These are phyloP conservation scores for Holcopasites calliopsidis DNA, from an alignment of 1,140 invertebrate genomes.

Conservation along the genomic window DNA sequence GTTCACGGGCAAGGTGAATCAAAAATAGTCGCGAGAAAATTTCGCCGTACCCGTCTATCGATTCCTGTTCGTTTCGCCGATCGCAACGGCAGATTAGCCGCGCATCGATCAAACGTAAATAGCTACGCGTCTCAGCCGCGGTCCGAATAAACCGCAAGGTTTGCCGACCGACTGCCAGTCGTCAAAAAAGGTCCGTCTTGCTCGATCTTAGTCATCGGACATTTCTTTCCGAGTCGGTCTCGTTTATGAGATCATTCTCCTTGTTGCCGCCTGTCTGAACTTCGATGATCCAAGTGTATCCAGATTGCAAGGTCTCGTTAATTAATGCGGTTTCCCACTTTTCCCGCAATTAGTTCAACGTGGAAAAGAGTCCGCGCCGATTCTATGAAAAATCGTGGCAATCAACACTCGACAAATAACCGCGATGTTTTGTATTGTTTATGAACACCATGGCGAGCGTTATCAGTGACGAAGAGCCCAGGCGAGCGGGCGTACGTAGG, in stretches of 20 bases:
- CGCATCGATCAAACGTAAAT: constrained; percentile 24
- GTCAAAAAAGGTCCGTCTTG: not conserved
- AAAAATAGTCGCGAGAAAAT: constrained; percentile 41
- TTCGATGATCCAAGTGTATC: not conserved
- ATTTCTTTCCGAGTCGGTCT: not conserved
- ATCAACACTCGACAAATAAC: too few relatives aligned
- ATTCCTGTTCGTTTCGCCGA: constrained; percentile 21
- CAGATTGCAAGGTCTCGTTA: too few relatives aligned
- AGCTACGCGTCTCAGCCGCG: not conserved
- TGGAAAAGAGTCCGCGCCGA: too few relatives aligned
- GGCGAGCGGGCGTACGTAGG: too few relatives aligned
- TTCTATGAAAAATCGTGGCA: too few relatives aligned
- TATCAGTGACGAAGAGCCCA: too few relatives aligned
- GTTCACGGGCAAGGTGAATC: constrained; percentile 52
- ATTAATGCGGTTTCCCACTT: too few relatives aligned
- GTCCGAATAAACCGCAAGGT: not conserved
- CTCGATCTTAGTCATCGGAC: not conserved
- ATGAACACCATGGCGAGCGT: too few relatives aligned
- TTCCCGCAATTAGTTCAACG: too few relatives aligned
- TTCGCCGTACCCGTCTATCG: constrained; percentile 38
- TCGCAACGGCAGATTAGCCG: not conserved
- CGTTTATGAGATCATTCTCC: not conserved
- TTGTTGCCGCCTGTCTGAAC: not conserved
- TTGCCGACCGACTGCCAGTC: not conserved
- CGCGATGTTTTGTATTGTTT: too few relatives aligned